phyloP scores from a whole-genome alignment of 2,888 invertebrate genomes.

The Glaucopsyche alexis region DNA sequence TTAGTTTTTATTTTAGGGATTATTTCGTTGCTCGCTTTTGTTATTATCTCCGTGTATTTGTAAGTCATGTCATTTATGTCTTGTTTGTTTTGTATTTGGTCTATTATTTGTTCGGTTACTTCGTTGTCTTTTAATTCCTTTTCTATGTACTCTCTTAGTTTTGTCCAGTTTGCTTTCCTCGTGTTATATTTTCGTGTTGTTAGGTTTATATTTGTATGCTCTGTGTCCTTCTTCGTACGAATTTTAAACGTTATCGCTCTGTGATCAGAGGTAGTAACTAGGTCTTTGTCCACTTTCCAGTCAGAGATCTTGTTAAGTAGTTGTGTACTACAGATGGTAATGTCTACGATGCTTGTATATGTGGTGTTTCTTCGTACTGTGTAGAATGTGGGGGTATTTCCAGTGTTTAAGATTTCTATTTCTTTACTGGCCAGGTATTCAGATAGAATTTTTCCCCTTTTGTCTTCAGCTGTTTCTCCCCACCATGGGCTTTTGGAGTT shows the following conservation, averaged over 20 bases:
- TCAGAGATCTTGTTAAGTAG: not conserved
- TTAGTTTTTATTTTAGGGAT: too few species aligned
- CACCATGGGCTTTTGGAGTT: slow-evolving; percentile 29
- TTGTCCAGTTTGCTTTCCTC: too few species aligned
- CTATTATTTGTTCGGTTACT: too few species aligned
- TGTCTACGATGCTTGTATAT: not conserved
- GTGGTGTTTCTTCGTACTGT: not conserved
- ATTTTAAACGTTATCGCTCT: not conserved
- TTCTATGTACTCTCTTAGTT: too few species aligned
- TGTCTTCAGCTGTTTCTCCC: slow-evolving; percentile 12
- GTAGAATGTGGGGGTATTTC: not conserved
- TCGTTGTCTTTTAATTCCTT: too few species aligned
- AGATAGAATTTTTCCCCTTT: not conserved
- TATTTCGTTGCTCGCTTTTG: too few species aligned
- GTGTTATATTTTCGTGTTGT: too few species aligned
- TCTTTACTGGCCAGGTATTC: not conserved
- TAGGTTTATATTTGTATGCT: not conserved
- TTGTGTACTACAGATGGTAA: not conserved
- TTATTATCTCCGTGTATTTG: too few species aligned
- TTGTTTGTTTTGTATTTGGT: too few species aligned
- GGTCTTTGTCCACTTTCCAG: not conserved
- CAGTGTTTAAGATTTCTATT: slow-evolving; percentile 6
- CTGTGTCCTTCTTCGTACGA: not conserved
- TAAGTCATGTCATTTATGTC: too few species aligned
- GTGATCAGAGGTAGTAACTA: slow-evolving; percentile 18